A percentile compares a stretch with the other conserved stretches of the same genome.
Conservation (phyloP, 2,113 vertebrate species). For the Amphiprion percula region DNA sequence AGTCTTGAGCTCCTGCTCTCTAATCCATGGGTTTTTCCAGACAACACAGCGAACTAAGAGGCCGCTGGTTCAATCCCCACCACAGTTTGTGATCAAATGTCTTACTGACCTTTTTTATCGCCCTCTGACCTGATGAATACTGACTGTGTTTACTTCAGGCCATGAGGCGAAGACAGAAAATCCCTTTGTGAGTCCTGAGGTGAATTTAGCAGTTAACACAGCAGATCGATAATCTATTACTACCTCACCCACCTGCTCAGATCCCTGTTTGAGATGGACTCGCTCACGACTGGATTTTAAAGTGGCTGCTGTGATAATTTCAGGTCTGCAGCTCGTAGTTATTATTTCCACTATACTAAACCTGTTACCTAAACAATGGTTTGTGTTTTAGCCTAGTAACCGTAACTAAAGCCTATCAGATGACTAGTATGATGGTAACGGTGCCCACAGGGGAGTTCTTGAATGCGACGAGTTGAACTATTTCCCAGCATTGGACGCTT, state of each 20-base stretch:
- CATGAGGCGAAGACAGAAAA: neutral
- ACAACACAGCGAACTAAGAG: neutral
- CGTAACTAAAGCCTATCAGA: too few relatives aligned
- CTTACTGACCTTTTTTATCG: neutral
- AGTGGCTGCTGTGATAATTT: neutral
- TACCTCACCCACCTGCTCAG: neutral
- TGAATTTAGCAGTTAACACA: neutral
- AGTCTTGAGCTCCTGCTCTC: neutral
- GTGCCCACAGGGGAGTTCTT: too few relatives aligned
- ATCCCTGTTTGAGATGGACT: neutral
- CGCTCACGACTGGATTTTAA: neutral
- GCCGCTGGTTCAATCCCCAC: neutral
- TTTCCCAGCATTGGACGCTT: too few relatives aligned
- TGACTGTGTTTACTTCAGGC: neutral
- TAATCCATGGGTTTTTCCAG: conserved; percentile 7
- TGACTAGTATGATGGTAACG: too few relatives aligned
- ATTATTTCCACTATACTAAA: too few relatives aligned
- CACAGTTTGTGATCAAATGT: neutral
- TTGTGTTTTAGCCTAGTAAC: too few relatives aligned
- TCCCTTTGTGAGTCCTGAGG: neutral
- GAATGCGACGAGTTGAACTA: too few relatives aligned
- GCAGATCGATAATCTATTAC: conserved; percentile 11
- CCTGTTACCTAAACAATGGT: too few relatives aligned
- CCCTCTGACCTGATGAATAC: neutral
- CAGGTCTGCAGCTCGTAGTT: neutral